phyloP scores from a whole-genome alignment of 1,140 invertebrate species.

The Archivesica marissinica region DNA sequence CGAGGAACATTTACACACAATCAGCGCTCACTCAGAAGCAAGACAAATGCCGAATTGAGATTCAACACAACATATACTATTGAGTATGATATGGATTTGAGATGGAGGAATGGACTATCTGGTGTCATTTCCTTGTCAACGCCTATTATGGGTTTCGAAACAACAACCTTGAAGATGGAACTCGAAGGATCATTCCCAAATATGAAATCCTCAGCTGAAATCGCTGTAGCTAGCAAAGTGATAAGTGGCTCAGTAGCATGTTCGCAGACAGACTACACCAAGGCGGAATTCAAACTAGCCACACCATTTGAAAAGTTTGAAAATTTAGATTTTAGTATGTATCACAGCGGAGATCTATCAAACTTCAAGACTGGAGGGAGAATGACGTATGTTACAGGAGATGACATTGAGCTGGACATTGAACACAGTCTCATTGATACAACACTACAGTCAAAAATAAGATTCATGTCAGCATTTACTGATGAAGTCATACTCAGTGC shows the following conservation, averaged over 20 bases:
- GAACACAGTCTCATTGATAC: background rate
- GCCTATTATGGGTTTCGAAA: constrained; percentile 22
- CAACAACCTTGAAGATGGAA: background rate
- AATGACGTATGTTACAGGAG: constrained; percentile 21
- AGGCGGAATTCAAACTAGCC: background rate
- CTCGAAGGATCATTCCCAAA: constrained; percentile 17
- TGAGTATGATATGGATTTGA: constrained; percentile 11
- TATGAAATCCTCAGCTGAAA: constrained; percentile 20
- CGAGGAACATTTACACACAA: constrained; percentile 6
- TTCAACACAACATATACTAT: constrained; percentile 3
- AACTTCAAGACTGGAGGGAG: constrained; percentile 31
- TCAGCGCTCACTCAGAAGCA: background rate
- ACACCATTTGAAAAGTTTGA: constrained; percentile 23
- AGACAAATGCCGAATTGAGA: background rate
- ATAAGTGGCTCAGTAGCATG: background rate
- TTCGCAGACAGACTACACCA: background rate
- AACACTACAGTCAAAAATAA: background rate
- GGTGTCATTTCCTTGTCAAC: background rate
- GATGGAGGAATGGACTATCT: constrained; percentile 2
- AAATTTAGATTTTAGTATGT: background rate
- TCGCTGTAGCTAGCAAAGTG: background rate
- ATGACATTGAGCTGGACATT: constrained; percentile 12
- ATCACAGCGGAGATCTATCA: background rate
- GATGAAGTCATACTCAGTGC: constrained; percentile 39
- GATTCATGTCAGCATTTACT: constrained; percentile 45